These are phyloP conservation scores for Monopterus albus DNA, from an alignment of 2,113 vertebrate species.

Conservation along the genomic window DNA sequence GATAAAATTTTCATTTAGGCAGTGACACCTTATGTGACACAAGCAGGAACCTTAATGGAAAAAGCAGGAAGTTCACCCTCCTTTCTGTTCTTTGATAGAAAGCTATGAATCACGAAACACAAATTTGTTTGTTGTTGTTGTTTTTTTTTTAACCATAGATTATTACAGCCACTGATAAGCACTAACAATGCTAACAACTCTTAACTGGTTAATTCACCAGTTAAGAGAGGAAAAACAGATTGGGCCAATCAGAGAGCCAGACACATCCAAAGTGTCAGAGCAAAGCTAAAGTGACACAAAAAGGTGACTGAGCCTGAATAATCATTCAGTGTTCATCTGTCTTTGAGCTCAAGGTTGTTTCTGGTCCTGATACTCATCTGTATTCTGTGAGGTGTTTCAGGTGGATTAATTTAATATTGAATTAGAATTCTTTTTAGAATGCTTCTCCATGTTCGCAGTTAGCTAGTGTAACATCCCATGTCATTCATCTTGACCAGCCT, in stretches of 20 bases:
- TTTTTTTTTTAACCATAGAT: slow-evolving; percentile 20
- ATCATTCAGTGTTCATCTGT: slow-evolving; percentile 52
- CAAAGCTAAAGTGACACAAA: slow-evolving; percentile 34
- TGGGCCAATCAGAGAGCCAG: slow-evolving; percentile 24
- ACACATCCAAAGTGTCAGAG: slow-evolving; percentile 18
- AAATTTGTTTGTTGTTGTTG: no score
- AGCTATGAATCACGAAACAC: slow-evolving; percentile 24
- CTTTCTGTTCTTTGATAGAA: slow-evolving; percentile 14
- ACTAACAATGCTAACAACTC: no score
- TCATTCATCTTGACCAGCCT: slow-evolving; percentile 46
- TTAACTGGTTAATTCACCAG: slow-evolving; percentile 18
- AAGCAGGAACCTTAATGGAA: neutral
- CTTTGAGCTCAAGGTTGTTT: slow-evolving; percentile 73
- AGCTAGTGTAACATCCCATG: slow-evolving; percentile 51
- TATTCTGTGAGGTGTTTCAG: slow-evolving; percentile 66
- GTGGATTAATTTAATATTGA: slow-evolving; percentile 81
- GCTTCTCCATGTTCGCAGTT: slow-evolving; percentile 54
- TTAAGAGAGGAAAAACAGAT: slow-evolving; percentile 7
- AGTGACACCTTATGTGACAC: neutral
- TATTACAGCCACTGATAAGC: slow-evolving; percentile 14
- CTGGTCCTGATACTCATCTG: slow-evolving; percentile 68
- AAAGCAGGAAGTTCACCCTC: slow-evolving; percentile 16
- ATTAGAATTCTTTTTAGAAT: slow-evolving; percentile 73
- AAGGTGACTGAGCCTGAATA: slow-evolving; percentile 38
- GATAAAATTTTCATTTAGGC: slow-evolving; percentile 33